Evolutionary conservation across 2,797 vertebrate genomes (phyloP), one percentile per base, ranked within the genome.

Genomic region (Chloroceryle inda): DNA sequence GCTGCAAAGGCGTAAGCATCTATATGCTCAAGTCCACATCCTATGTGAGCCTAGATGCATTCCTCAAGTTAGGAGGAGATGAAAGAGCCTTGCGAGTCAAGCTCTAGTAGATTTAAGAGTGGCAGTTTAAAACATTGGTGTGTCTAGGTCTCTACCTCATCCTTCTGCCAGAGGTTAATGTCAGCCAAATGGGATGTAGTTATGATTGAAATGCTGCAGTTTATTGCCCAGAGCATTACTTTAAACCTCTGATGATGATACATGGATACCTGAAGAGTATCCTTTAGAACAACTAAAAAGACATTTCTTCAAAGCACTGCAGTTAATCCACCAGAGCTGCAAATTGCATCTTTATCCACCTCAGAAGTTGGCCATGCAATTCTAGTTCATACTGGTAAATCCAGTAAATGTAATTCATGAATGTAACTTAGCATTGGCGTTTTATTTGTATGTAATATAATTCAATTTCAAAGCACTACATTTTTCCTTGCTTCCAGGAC

Each of bases 161-260:
- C 64, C 77, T 88, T 14, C 63, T 67, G 82, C 87, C 68, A 85
- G 72, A 89, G 87, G 84, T 85, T 79, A 44, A 89, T 40, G 71
- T 35, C 87, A 91, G 75, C 75, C 72, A 85, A 68, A 61, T 42
- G 64, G 63, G 52, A 91, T 45, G 72, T 2, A 75, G 77, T 59
- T 83, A 72, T 61, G 73, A 77, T 42, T 69, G 63, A 93, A 58
- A 82, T 62, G 78, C 56, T 9, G 6, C 55, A 26, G 24, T 62
- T 85, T 49, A 52, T 33, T 63, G 83, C 66, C 49, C 64, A 17
- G 68, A 15, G 44, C 66, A 44, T 37, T 21, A 13, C 58, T 50
- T 80, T 45, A 82, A 88, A 67, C 31, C 76, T 20, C 64, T 0
- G 1, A 3, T 7, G 91, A 37, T 74, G 71, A 67, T 50, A 37